Percentiles rank a stretch among this genome's conserved stretches.
These are phyloP conservation scores for Bucorvus abyssinicus DNA, from an alignment of 2,797 vertebrate species.

Conservation along the genomic window DNA sequence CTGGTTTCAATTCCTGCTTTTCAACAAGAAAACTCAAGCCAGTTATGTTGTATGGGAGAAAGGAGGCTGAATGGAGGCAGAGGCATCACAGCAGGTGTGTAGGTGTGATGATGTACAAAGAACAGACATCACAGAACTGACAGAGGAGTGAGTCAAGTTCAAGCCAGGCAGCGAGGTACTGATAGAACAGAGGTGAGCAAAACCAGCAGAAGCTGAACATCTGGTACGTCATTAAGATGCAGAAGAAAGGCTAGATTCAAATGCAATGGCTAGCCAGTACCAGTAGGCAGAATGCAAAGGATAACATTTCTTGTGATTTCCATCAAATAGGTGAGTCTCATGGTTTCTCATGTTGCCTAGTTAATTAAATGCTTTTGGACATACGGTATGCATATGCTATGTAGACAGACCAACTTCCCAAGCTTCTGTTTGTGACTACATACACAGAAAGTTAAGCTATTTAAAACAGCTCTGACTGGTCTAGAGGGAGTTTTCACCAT, in stretches of 20 bases:
- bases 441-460: background rate
- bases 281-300: background rate
- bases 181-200: background rate
- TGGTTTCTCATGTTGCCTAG: background rate
- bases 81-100: constrained; percentile 24
- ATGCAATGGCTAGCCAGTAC: background rate
- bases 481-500: background rate
- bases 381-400: background rate
- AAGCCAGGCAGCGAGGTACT: background rate
- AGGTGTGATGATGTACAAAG: constrained; percentile 13
- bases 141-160: background rate
- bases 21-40: background rate
- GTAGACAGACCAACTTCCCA: background rate
- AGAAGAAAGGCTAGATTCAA: background rate
- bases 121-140: background rate
- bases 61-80: background rate
- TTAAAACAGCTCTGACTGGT: background rate
- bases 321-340: background rate
- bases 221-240: background rate
- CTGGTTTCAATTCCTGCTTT: background rate
- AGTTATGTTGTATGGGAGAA: background rate
- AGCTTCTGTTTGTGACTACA: background rate
- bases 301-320: background rate
- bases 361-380: background rate
- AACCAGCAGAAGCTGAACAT: background rate